Percentiles rank a stretch among this genome's conserved stretches.
Conservation (phyloP, 2,113 vertebrate species). For the Lota lota region DNA sequence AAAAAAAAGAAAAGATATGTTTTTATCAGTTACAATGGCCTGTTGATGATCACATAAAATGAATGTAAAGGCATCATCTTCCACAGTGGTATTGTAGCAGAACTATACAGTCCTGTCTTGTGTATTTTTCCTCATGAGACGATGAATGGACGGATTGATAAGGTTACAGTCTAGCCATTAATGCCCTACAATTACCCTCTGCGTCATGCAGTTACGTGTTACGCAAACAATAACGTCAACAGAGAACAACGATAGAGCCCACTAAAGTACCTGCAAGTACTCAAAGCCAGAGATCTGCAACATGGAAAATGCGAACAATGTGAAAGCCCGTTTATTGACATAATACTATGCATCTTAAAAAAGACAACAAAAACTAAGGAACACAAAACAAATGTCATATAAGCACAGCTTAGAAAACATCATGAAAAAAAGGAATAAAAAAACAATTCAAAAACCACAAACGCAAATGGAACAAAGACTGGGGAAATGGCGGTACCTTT, state of each 20-base stretch:
- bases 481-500: conserved; percentile 69
- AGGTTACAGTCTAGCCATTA: conserved; percentile 58
- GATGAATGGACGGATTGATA: conserved; percentile 34
- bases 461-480: conserved; percentile 33
- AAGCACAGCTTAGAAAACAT: conserved; percentile 85
- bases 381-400: conserved; percentile 73
- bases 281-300: conserved; percentile 35
- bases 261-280: conserved; percentile 53
- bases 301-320: conserved; percentile 55
- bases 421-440: conserved; percentile 72
- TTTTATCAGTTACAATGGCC: conserved; percentile 19
- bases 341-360: conserved; percentile 12
- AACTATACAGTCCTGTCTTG: conserved; percentile 52
- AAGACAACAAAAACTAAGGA: conserved; percentile 56
- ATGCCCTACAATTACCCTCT: conserved; percentile 65
- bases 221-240: conserved; percentile 72
- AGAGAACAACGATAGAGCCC: conserved; percentile 70
- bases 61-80: conserved; percentile 49
- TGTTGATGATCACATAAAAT: conserved; percentile 51
- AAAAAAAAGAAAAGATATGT: conserved; percentile 10
- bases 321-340: conserved; percentile 78
- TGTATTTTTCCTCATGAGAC: conserved; percentile 36
- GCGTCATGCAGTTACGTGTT: conserved; percentile 73
- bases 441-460: conserved; percentile 59
- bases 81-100: conserved; percentile 56